Base-by-base conservation (phyloP, 1,140 invertebrate genomes). In the Drosophila rhopaloa region DNA sequence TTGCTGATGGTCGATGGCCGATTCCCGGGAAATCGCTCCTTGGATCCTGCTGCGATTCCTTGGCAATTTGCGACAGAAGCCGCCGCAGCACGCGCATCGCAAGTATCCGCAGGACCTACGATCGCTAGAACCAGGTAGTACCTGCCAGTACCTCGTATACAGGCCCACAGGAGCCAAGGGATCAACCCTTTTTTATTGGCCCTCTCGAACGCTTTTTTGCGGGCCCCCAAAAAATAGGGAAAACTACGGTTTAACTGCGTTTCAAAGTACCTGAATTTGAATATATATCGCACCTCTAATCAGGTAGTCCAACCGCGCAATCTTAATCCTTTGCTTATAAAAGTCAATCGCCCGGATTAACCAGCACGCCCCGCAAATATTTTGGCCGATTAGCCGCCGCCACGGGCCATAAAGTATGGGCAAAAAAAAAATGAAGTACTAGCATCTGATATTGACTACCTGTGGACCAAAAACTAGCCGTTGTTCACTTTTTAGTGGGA, bases 301-400 rank as follows among this genome's bases (percentile, higher is more conserved):
- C 79, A 73, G 80, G 62, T 66, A 71, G 53, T 48, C 40, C 80
- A 57, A 78, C 73, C 72, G 40, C 81, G 68, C 68, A 58, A 75
- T 66, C 54, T 63, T 86, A 89, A 89, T 89, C 84, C 84, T 89
- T 89, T 89, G 80, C 84, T 89, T 89, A 90, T 81, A 51, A 81
- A 89, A 89, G 84, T 90, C 84, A 89, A 89, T 89, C 84, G 66
- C 54, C 43, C 48, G 84, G 85, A 89, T 89, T 89, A 89, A 62
- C 80, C 77, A 89, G 59, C 74, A 89, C 84, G 85, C 81, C 85
- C 74, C 66, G 57, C 84, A 89, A 89, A 89, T 89, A 89, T 89
- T 85, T 89, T 89, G 85, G 80, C 74, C 81, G 84, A 90, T 90
- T 89, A 88, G 62, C 83, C 73, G 80, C 79, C 84, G 80, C 80